Evolutionary conservation across 2,888 invertebrate species (phyloP).

Genomic region (Eupeodes latifasciatus): DNA sequence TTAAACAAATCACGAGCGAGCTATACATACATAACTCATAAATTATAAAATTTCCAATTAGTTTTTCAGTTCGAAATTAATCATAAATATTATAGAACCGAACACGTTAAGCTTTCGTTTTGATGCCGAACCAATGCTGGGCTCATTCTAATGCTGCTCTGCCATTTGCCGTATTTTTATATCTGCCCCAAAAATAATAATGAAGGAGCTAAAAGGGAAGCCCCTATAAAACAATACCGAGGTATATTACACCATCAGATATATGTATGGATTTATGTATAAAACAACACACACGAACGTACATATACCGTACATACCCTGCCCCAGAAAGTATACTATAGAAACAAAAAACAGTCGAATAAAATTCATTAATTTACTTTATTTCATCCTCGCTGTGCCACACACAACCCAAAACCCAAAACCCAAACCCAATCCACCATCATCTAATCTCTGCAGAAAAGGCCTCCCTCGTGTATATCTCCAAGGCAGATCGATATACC

Average conservation of each 20-base stretch:
- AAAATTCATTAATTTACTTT: constrained; percentile 73
- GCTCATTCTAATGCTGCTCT: constrained; percentile 14
- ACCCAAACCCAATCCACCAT: background rate
- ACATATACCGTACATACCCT: background rate
- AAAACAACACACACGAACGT: constrained; percentile 53
- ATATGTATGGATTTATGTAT: constrained; percentile 1
- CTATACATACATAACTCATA: constrained; percentile 68
- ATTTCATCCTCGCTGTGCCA: constrained; percentile 12
- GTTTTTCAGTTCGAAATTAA: constrained; percentile 66
- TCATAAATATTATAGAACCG: constrained; percentile 69
- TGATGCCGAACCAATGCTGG: constrained; percentile 1
- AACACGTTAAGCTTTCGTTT: constrained; percentile 23
- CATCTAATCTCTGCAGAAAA: constrained; percentile 2
- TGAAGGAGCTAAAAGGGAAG: background rate
- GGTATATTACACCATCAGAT: constrained; percentile 13
- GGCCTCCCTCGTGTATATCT: constrained; percentile 52
- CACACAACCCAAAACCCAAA: too few species aligned
- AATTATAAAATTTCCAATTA: constrained; percentile 75
- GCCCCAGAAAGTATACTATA: too few species aligned
- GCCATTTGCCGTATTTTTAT: constrained; percentile 14
- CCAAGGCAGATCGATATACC: constrained; percentile 67
- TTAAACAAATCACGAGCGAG: constrained; percentile 71
- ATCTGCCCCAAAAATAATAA: background rate
- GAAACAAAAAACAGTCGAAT: constrained; percentile 55
- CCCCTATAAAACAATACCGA: constrained; percentile 40